A percentile compares a stretch with the other conserved stretches of the same genome.
These are phyloP conservation scores for Procavia capensis DNA, from an alignment of 2,113 vertebrate genomes.

Conservation along the genomic window DNA sequence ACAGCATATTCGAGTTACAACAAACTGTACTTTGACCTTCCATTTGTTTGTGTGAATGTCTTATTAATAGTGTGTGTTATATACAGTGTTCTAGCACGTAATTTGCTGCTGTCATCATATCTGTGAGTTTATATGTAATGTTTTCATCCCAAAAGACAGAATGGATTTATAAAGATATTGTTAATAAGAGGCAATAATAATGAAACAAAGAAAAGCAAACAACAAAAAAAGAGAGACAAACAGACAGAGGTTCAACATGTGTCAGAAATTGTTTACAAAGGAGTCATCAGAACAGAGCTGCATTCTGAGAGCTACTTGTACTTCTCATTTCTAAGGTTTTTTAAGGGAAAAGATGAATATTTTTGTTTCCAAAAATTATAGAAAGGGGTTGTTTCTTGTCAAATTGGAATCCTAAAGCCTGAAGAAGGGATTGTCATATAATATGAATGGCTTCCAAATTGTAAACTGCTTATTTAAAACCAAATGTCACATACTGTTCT, in stretches of 20 bases:
- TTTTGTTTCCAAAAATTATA: conserved; percentile 37
- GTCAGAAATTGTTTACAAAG: background rate
- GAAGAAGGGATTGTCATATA: background rate
- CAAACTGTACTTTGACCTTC: background rate
- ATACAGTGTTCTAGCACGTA: background rate
- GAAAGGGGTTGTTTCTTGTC: background rate
- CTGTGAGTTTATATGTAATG: background rate
- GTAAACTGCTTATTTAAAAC: background rate
- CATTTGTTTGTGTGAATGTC: background rate
- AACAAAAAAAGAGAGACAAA: too few species aligned
- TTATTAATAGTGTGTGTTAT: background rate
- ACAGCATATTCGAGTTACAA: background rate
- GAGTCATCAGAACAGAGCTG: background rate
- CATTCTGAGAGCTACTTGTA: background rate
- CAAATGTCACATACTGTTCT: background rate
- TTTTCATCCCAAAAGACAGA: background rate
- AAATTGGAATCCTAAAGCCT: background rate
- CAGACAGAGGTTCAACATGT: background rate
- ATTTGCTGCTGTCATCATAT: background rate
- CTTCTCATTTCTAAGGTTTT: conserved; percentile 60
- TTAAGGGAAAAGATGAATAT: background rate
- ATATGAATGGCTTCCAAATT: background rate
- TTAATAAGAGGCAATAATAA: background rate
- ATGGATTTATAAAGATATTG: background rate
- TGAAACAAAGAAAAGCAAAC: background rate